A percentile compares a stretch with the other conserved stretches of the same genome.
phyloP scores from a whole-genome alignment of 2,888 invertebrate species.

The Nomada ruficornis region DNA sequence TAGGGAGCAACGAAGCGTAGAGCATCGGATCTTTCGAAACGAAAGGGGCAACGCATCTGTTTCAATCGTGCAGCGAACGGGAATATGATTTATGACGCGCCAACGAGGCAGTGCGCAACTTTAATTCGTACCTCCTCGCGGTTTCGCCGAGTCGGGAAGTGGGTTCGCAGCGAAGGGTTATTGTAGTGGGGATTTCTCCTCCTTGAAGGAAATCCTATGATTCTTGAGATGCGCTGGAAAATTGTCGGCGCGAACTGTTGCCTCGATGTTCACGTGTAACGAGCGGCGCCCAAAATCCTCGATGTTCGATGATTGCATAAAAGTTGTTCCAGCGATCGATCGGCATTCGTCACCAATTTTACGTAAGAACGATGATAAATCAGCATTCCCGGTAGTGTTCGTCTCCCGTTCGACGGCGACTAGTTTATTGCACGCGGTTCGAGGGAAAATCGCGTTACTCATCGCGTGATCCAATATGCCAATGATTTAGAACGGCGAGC shows the following conservation, averaged over 20 bases:
- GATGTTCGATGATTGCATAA: not conserved
- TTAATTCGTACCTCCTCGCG: conserved; percentile 28
- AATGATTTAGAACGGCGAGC: conserved; percentile 29
- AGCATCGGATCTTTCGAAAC: conserved; percentile 62
- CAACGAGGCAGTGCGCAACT: conserved; percentile 27
- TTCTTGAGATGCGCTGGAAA: no score
- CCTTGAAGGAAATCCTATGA: no score
- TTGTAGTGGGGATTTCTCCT: no score
- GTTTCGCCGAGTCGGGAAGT: conserved; percentile 4
- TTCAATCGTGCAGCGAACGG: conserved; percentile 36
- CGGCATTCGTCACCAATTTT: not conserved
- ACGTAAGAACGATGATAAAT: not conserved
- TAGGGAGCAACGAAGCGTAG: conserved; percentile 45
- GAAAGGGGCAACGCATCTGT: conserved; percentile 58
- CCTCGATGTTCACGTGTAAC: no score
- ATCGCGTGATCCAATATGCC: conserved; percentile 27
- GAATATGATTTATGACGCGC: conserved; percentile 50
- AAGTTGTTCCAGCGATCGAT: not conserved
- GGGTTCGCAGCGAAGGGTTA: not conserved
- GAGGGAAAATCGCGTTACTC: conserved; percentile 30
- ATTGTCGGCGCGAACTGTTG: no score
- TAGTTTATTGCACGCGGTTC: not conserved
- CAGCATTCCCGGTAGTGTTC: conserved; percentile 6
- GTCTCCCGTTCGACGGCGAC: not conserved
- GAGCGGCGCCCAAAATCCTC: no score